Base-by-base conservation (phyloP, 2,797 vertebrate species). In the Zenarchopterus dispar region DNA sequence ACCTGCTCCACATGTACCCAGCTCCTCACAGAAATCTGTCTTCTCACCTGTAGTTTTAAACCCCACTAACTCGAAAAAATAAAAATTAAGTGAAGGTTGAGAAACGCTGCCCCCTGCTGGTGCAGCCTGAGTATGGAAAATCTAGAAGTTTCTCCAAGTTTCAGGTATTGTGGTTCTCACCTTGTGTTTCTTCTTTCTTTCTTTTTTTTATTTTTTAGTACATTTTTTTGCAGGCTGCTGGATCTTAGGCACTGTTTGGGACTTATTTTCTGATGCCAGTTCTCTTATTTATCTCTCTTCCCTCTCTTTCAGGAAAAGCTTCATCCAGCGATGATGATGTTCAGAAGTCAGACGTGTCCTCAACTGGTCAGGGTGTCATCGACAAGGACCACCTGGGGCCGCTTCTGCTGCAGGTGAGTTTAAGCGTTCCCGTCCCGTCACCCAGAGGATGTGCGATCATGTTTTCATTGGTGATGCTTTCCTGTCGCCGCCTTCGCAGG, bases 291-390 rank as follows among this genome's bases (percentile, higher is more conserved):
- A 39, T 13, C 7, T 39, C 36, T 9, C 10, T 63, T 56, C 26
- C 22, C 8, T 58, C 46, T 45, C 6, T 18, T n/a, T 0, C 84
- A 97, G 96, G 96, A 81, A 97, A 97, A 93, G 80, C 95, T 55
- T 93, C 94, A 79, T 94, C 92, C 80, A 94, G 75, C 66, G 95
- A 97, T 74, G 96, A 97, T 65, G 96, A 98, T 63, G 96, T 98
- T 68, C 96, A 98, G 90, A 97, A 98, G 91, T 96, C 96, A 54
- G 96, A 98, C 56, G 96, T 98, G n/a, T 98, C 96, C 73, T 98
- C 96, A 49, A 97, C 96, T 8, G 96, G 96, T 75, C 96, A 96
- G 84, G 96, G 95, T 53, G 96, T 98, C 86, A 97, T 98, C 75
- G 96, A 98, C 88, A 98, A 98, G 86, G 96, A 98, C 90, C 95